Conservation (phyloP, 2,888 invertebrate species). For the Sceliomorpha sp. region DNA sequence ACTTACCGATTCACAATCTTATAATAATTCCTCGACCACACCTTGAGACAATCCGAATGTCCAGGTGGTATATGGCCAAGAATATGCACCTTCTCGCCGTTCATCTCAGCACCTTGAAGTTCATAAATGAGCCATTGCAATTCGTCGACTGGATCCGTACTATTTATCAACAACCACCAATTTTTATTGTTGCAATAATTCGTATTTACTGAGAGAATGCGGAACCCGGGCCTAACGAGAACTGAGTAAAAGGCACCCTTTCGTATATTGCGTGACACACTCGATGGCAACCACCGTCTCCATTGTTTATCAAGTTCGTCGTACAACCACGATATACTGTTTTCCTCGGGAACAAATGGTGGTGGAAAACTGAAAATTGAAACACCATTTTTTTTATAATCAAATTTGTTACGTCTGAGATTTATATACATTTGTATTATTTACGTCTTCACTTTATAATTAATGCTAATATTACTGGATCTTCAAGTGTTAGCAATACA, state of each 20-base stretch:
- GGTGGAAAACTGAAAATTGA: slow-evolving; percentile 88
- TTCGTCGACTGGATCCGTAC: slow-evolving; percentile 97
- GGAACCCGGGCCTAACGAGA: slow-evolving; percentile 92
- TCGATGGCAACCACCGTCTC: slow-evolving; percentile 94
- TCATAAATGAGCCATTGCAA: slow-evolving; percentile 97
- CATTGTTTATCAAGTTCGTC: slow-evolving; percentile 93
- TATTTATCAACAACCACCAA: slow-evolving; percentile 97
- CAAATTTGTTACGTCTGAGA: too few species aligned
- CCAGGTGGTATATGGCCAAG: slow-evolving; percentile 98
- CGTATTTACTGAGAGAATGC: slow-evolving; percentile 96
- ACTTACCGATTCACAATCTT: slow-evolving; percentile 88
- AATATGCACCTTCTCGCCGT: slow-evolving; percentile 97
- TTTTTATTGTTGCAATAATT: slow-evolving; percentile 98
- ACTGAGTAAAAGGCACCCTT: slow-evolving; percentile 96
- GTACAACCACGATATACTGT: slow-evolving; percentile 95
- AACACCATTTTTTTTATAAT: slow-evolving; percentile 5
- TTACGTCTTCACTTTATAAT: too few species aligned
- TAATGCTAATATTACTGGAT: neutral
- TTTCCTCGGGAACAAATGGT: slow-evolving; percentile 90
- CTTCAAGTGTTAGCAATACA: neutral
- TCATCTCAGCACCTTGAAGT: slow-evolving; percentile 95
- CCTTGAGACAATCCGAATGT: slow-evolving; percentile 94
- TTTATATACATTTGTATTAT: too few species aligned
- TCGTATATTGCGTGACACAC: slow-evolving; percentile 91
- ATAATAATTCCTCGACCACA: slow-evolving; percentile 97